These are phyloP conservation scores for Rhynchonycteris naso DNA, from an alignment of 2,797 vertebrate species.

Conservation along the genomic window DNA sequence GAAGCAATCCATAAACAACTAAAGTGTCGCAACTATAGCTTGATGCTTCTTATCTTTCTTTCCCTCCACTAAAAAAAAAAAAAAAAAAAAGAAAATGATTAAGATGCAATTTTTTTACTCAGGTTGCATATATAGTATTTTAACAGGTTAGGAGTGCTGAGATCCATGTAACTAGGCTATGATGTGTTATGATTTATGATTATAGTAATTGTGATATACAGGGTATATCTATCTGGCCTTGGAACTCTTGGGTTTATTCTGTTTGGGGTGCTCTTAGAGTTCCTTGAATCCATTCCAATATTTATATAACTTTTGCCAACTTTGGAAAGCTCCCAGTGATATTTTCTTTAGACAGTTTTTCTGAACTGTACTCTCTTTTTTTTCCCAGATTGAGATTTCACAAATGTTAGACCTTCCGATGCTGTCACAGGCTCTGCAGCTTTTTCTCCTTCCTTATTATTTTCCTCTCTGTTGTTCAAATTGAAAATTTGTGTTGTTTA, in stretches of 20 bases:
- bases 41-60: too few species aligned
- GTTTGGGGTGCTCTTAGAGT: not conserved
- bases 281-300: not conserved
- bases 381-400: not conserved
- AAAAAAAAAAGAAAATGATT: not conserved
- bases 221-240: not conserved
- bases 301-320: not conserved
- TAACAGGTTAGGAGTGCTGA: not conserved
- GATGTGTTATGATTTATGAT: not conserved
- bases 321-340: not conserved
- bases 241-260: not conserved
- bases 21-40: too few species aligned
- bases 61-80: not conserved
- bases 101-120: not conserved
- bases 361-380: not conserved
- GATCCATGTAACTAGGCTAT: not conserved
- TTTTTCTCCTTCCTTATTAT: not conserved
- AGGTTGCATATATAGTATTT: not conserved
- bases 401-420: not conserved
- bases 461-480: conserved; percentile 12
- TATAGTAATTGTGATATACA: not conserved
- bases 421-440: not conserved
- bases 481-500: not conserved
- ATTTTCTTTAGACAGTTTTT: conserved; percentile 19
- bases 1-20: too few species aligned